Conservation (phyloP, 2,113 vertebrate genomes). For the Callionymus lyra region DNA sequence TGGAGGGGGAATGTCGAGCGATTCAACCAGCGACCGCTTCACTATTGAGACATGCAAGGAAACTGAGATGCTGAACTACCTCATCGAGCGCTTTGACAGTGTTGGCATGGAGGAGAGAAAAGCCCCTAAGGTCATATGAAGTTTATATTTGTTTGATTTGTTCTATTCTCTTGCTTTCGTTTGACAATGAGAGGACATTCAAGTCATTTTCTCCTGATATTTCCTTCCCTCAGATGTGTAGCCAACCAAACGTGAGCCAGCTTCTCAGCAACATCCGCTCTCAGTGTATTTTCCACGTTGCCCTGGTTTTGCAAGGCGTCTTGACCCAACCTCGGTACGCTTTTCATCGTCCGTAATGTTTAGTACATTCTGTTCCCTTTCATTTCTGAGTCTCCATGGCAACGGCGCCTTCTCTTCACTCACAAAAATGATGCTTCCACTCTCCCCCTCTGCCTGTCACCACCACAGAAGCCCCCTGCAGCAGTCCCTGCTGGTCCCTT, state of each 20-base stretch:
- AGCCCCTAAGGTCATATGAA: constrained; percentile 85
- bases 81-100: constrained; percentile 99
- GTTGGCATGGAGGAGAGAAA: constrained; percentile 98
- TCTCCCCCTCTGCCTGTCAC: constrained; percentile 15
- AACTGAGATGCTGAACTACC: constrained; percentile 99
- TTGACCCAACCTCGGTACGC: constrained; percentile 89
- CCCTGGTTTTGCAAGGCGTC: constrained; percentile 88
- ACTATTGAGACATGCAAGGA: constrained; percentile 94
- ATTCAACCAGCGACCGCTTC: constrained; percentile 89
- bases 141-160: neutral
- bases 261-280: constrained; percentile 98
- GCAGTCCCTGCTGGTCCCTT: constrained; percentile 90
- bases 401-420: constrained; percentile 27
- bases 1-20: constrained; percentile 74
- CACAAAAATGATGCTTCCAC: constrained; percentile 6
- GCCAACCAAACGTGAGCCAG: constrained; percentile 93
- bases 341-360: neutral
- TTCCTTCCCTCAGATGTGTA: constrained; percentile 80
- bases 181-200: too few species aligned
- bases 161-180: too few species aligned
- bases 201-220: too few species aligned
- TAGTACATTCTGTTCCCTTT: constrained; percentile 14
- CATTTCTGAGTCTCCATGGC: constrained; percentile 36
- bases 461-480: constrained; percentile 85
- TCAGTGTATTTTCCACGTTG: constrained; percentile 95